These are phyloP conservation scores for Villa cingulata DNA, from an alignment of 2,888 invertebrate genomes.

Conservation along the genomic window DNA sequence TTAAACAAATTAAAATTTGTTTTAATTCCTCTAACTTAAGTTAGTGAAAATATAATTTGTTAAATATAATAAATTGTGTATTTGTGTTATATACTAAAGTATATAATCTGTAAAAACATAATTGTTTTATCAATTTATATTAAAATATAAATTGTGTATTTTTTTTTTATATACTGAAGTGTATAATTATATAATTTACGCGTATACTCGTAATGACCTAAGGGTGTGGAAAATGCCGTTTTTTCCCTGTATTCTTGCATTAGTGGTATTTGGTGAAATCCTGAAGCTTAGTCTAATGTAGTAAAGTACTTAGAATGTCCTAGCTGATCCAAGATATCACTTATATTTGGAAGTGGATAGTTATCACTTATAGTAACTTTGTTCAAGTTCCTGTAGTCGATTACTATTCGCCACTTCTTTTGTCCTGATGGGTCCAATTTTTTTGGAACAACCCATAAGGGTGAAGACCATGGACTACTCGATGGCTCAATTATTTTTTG, in stretches of 20 bases:
- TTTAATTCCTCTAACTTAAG: too few relatives aligned
- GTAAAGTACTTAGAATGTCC: slow-evolving; percentile 11
- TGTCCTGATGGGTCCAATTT: slow-evolving; percentile 14
- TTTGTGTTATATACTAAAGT: too few relatives aligned
- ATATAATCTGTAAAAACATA: too few relatives aligned
- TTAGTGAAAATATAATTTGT: too few relatives aligned
- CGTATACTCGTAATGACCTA: slow-evolving; percentile 9
- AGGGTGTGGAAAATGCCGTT: slow-evolving; percentile 11
- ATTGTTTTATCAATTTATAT: too few relatives aligned
- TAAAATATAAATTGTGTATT: too few relatives aligned
- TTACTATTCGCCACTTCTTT: slow-evolving; percentile 24
- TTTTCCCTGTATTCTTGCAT: slow-evolving; percentile 6
- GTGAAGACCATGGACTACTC: slow-evolving; percentile 13
- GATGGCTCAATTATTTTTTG: slow-evolving; percentile 20
- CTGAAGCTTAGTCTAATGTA: slow-evolving; percentile 11
- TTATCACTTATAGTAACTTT: slow-evolving; percentile 21
- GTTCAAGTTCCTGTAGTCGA: slow-evolving; percentile 30
- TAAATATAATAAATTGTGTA: too few relatives aligned
- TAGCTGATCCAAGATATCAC: slow-evolving; percentile 14
- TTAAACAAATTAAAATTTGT: too few relatives aligned
- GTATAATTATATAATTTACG: too few relatives aligned
- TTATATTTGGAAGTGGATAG: slow-evolving; percentile 9
- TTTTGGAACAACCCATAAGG: neutral
- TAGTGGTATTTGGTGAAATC: slow-evolving; percentile 14
- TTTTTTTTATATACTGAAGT: too few relatives aligned